Conservation (phyloP, 2,888 invertebrate genomes). For the Apodemia mormo region DNA sequence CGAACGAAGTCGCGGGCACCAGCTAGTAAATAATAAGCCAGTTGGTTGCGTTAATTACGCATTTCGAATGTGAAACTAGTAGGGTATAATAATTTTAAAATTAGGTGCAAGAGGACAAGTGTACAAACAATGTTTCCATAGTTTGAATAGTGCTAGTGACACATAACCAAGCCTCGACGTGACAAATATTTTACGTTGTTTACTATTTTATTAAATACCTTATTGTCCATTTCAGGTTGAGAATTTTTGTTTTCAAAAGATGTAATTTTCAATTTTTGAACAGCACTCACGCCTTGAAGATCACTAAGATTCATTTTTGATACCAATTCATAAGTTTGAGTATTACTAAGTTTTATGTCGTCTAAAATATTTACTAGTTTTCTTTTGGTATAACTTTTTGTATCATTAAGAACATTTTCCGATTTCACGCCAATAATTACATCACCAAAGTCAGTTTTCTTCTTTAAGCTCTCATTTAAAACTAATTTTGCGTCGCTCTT, state of each 20-base stretch:
- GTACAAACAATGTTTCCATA: too few species aligned
- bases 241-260: background rate
- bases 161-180: too few species aligned
- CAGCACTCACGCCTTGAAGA: conserved; percentile 47
- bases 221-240: background rate
- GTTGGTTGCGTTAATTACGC: too few species aligned
- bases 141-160: too few species aligned
- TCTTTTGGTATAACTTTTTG: conserved; percentile 52
- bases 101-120: too few species aligned
- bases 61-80: too few species aligned
- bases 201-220: background rate
- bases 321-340: conserved; percentile 52
- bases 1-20: too few species aligned
- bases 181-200: too few species aligned
- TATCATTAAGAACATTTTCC: conserved; percentile 32
- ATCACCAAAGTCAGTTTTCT: conserved; percentile 20
- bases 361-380: conserved; percentile 69
- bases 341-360: conserved; percentile 55
- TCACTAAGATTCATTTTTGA: conserved; percentile 52
- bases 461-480: conserved; percentile 30
- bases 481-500: conserved; percentile 34
- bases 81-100: too few species aligned
- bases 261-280: background rate
- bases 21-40: too few species aligned
- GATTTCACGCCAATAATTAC: conserved; percentile 42